phyloP scores from a whole-genome alignment of 1,140 invertebrate species.

The Drosophila ohnishii region DNA sequence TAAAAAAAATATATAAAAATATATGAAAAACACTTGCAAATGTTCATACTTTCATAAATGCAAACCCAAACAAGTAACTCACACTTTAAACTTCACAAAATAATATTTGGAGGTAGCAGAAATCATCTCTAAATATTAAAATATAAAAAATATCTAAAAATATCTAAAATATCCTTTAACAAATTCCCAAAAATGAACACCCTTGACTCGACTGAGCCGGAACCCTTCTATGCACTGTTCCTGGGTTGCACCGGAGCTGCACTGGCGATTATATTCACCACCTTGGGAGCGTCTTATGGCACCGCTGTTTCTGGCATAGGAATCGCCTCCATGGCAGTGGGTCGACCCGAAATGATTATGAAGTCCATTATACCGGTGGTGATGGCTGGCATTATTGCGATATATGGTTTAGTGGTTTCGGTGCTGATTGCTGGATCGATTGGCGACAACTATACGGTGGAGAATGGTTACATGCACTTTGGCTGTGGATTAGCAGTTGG shows the following conservation, averaged over 20 bases:
- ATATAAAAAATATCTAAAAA: background rate
- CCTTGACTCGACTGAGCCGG: conserved; percentile 82
- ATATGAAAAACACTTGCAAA: no score
- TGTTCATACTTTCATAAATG: background rate
- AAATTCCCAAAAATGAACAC: conserved; percentile 12
- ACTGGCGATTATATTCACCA: conserved; percentile 95
- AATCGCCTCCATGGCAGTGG: conserved; percentile 53
- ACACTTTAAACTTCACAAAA: background rate
- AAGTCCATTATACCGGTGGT: conserved; percentile 72
- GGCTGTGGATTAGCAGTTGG: conserved; percentile 96
- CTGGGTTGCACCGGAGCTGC: conserved; percentile 98
- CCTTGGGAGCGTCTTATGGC: conserved; percentile 59
- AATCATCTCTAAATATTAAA: background rate
- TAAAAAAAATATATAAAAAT: no score
- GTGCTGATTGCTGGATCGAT: conserved; percentile 92
- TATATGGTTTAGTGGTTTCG: conserved; percentile 96
- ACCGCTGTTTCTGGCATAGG: conserved; percentile 58
- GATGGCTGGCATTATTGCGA: conserved; percentile 83
- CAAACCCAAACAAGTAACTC: background rate
- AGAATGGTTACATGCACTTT: conserved; percentile 92
- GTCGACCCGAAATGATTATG: conserved; percentile 62
- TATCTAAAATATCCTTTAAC: no score
- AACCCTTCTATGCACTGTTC: conserved; percentile 86
- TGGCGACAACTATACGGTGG: conserved; percentile 84
- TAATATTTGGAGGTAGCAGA: background rate